Evolutionary conservation across 2,113 vertebrate genomes (phyloP).

Genomic region (Cyanistes caeruleus): DNA sequence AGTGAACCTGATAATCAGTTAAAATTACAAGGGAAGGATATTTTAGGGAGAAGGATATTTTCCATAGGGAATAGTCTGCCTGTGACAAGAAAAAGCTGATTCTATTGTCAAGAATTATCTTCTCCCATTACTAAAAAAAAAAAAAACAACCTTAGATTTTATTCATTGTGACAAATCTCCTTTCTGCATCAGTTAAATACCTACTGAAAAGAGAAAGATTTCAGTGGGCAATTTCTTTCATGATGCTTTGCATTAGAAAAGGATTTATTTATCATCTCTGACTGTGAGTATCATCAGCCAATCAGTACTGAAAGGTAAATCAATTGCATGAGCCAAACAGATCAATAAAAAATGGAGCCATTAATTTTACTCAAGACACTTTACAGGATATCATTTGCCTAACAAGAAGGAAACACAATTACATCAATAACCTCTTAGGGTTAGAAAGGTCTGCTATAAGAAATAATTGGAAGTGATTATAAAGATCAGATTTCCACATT

Average conservation of each 20-base stretch:
- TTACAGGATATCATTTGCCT: constrained; percentile 35
- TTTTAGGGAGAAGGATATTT: neutral
- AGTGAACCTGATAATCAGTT: neutral
- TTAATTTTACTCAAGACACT: constrained; percentile 35
- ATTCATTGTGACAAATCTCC: neutral
- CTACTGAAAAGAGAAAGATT: neutral
- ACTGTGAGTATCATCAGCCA: constrained; percentile 33
- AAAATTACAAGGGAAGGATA: neutral
- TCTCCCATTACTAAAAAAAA: neutral
- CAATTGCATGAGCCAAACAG: neutral
- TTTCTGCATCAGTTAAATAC: neutral
- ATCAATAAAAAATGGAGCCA: constrained; percentile 37
- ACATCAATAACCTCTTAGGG: neutral
- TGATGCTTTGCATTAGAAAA: neutral
- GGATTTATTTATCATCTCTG: neutral
- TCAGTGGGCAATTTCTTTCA: neutral
- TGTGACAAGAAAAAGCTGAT: neutral
- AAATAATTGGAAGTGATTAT: neutral
- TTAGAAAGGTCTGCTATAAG: constrained; percentile 3
- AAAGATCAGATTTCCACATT: neutral
- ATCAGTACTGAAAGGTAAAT: constrained; percentile 19
- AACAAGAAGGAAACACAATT: constrained; percentile 14
- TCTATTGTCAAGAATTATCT: neutral
- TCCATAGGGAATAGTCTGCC: neutral
- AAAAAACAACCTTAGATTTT: neutral